Base-by-base conservation (phyloP, 2,113 vertebrate genomes). In the Rhombomys opimus region DNA sequence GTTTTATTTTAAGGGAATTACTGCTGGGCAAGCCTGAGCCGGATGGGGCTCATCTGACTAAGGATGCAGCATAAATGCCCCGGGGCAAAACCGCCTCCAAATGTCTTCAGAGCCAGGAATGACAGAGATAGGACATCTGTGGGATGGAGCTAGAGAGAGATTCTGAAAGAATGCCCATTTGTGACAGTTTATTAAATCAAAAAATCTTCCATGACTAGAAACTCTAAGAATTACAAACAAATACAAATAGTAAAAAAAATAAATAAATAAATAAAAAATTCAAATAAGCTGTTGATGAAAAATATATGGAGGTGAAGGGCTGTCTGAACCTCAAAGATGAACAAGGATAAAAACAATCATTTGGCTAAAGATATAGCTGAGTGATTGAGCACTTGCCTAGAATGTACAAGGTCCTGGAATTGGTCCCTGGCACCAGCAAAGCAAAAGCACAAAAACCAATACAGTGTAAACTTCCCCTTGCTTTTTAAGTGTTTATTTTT, bases 11-110 rank as follows among this genome's bases (percentile, higher is more conserved):
- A 73, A 96, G 80, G 82, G 90, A 88, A 61, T 57, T n/a, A 59
- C 23, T 50, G 77, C 23, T 50, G 77, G 88, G 96, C 80, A 90
- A 95, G 76, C 82, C 86, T 90, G 85, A 81, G 78, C 76, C 61
- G 77, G 94, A 82, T 72, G 59, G 54, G 54, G 70, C 75, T 80
- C 68, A 94, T 91, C 73, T 90, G 93, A 91, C 89, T 89, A 94
- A 93, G 77, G 38, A 15, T 80, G 3, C 50, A 15, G 4, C 15
- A 61, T 5, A 17, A 65, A 92, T 6, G 10, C 25, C n/a, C 63
- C 50, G 67, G 67, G 72, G 90, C 75, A 85, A 38, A 76, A 61
- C 20, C 17, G 5, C 70, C 68, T 91, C 57, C 65, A 52, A 76
- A 5, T 1, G 23, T 11, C 70, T 81, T 35, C 57, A 13, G 82